phyloP scores from a whole-genome alignment of 2,888 invertebrate genomes.

The Parasteatoda lunata region DNA sequence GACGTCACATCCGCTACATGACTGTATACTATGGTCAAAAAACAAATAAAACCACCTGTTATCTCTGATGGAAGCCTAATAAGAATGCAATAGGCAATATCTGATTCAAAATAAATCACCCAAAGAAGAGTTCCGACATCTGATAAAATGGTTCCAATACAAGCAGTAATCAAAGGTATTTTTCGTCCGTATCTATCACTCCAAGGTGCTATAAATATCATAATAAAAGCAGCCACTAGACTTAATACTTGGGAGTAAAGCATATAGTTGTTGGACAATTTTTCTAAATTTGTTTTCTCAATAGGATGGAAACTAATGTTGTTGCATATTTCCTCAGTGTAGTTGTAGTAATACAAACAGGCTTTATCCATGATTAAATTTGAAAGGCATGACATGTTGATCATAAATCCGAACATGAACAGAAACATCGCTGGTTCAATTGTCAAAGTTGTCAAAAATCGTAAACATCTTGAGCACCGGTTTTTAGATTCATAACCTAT shows the following conservation, averaged over 20 bases:
- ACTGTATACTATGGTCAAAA: slow-evolving; percentile 46
- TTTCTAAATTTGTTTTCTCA: slow-evolving; percentile 37
- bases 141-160: slow-evolving; percentile 5
- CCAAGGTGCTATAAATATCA: slow-evolving; percentile 60
- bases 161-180: slow-evolving; percentile 20
- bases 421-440: slow-evolving; percentile 51
- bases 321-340: slow-evolving; percentile 26
- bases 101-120: slow-evolving; percentile 8
- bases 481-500: background rate
- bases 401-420: slow-evolving; percentile 31
- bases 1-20: slow-evolving; percentile 49
- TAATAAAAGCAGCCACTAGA: slow-evolving; percentile 33
- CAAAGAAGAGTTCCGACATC: slow-evolving; percentile 31
- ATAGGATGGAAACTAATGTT: slow-evolving; percentile 24
- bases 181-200: slow-evolving; percentile 61
- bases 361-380: slow-evolving; percentile 63
- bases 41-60: slow-evolving; percentile 54
- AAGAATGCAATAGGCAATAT: slow-evolving; percentile 31
- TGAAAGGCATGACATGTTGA: slow-evolving; percentile 29
- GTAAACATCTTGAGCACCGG: background rate
- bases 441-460: slow-evolving; percentile 19
- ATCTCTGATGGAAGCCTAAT: slow-evolving; percentile 31
- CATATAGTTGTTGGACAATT: slow-evolving; percentile 33
- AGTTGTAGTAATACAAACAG: slow-evolving; percentile 34
- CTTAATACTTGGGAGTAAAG: slow-evolving; percentile 28